Base-by-base conservation (phyloP, 1,140 invertebrate genomes). In the Brachionus asplanchnoidis region DNA sequence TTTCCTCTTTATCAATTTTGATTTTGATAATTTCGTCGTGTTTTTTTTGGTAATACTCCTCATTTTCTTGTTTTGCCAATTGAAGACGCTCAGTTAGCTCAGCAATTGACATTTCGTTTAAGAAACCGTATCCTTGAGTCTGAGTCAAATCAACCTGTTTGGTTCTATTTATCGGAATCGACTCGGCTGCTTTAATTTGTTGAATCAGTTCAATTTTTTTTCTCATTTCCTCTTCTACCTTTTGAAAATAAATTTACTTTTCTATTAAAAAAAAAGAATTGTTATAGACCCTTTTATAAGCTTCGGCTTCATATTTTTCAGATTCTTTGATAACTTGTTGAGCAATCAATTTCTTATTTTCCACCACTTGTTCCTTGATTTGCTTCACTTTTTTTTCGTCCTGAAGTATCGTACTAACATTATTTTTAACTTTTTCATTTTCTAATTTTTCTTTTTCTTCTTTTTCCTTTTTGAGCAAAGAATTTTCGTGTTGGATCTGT, bases 51-150 rank as follows among this genome's bases (percentile, higher is more conserved):
- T 89, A 88, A 68, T 85, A 84, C 70, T 89, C 88, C 73, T 87
- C 86, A 40, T 88, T 84, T 53, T 88, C 86, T 56, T 85, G 87
- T 84, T 88, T 88, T 28, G 89, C 28, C 20, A 89, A 78, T 53
- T 86, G 53, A 20, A 90, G 75, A 23, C 89, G 86, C 85, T 90
- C 89, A 66, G 86, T 85, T 46, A 90, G 86, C 88, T 90, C 89
- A 44, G 87, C 87, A 56, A 90, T 88, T 40, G 89, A 90, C 89
- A 90, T 90, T 85, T 90, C 89, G 85, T 87, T 86, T 1, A 90
- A 87, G 8, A 90, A 85, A 11, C 89, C 88, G 85, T 87, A 86
- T 11, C 89, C 89, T 56, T 88, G 85, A 17, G 88, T 88, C 11
- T 87, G 85, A 6, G 89, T 88, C 7, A 89, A 84, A 85, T 90